Evolutionary conservation across 2,888 invertebrate species (phyloP), one percentile per base, ranked within the genome.

Genomic region (Chirona hameri): DNA sequence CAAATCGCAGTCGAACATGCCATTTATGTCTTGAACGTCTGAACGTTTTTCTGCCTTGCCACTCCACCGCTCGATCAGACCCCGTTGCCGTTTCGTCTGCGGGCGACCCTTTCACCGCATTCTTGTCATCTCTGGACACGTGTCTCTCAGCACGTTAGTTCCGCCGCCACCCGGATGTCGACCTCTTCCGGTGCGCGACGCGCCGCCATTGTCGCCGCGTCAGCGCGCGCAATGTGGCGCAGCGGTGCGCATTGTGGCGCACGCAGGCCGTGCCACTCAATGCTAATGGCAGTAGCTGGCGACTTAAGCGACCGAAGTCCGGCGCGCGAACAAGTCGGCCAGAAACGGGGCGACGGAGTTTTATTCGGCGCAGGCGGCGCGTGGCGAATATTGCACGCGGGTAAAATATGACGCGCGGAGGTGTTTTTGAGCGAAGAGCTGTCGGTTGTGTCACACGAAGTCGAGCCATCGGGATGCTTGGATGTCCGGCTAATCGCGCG

Each of bases 131-230:
- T 52, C 15, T 52, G 12, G 15, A 1, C 52, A 12, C 52, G 52
- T 9, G 24, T 1, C 24, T n/a, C 9, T 7, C 60, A n/a, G 24
- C 24, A n/a, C n/a, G n/a, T 60, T n/a, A 1, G 60, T 9, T 29
- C 27, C 69, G 72, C 29, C 31, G 72, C 72, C 72, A 18, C 72
- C 29, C 31, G 18, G 31, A 18, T 31, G 72, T 72, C 72, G 27
- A 15, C 46, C 24, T 21, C 27, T 46, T 76, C 76, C 76, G 76
- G 76, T 60, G 39, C 24, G 12, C 24, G 76, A 4, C 76, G 76
- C 76, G 46, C 24, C 76, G 12, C 76, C 24, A 46, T 76, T 76
- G 76, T 76, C 76, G 46, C 24, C 27, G 76, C 76, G 76, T 39
- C 10, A 39, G 21, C 39, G 76, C 76, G 76, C 39, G 76, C 76